Evolutionary conservation across 1,140 invertebrate genomes (phyloP), one percentile per base, ranked within the genome.

Genomic region (Ctenoplectra terminalis): DNA sequence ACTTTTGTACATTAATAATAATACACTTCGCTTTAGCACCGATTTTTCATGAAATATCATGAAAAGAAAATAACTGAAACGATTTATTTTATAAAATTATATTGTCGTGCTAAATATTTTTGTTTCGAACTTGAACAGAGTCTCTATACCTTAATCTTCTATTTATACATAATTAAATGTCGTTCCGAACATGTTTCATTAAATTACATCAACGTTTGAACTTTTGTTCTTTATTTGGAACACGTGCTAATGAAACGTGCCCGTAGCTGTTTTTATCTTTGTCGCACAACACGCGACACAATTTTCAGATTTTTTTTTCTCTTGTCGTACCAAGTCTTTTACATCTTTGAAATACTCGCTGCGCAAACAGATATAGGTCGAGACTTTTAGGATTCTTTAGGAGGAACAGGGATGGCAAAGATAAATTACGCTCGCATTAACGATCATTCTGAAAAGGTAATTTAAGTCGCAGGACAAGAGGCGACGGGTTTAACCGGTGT

Each of bases 371-470:
- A 75, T 75, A 26, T 50, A 40, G 72, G 72, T 61, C 43, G 72
- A 75, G 72, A 48, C 58, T 26, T 64, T 64, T 34, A 40, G 8
- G 58, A 63, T 17, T 61, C 72, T 75, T 63, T 26, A 5, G 34
- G 40, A 4, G 23, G 31, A 34, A 31, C 46, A 48, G 50, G 46
- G 29, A 23, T 2, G 40, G 48, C 48, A n/a, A 50, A 70, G 67
- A 52, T 52, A 70, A 70, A 70, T 70, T 70, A 52, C 31, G 23
- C 29, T 23, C n/a, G 67, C 34, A 70, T 52, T 70, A 70, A 70
- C 31, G 48, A 64, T 75, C 37, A 20, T 50, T 50, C 17, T 37
- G 54, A 63, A 75, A 64, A 48, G 58, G 58, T 63, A 75, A 75
- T 75, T 75, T 75, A 50, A 63, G 31, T 50, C 43, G 15, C 20